Evolutionary conservation across 92 coral and sea anemone species (phyloP).

Genomic region (Virgularia gustaviana): DNA sequence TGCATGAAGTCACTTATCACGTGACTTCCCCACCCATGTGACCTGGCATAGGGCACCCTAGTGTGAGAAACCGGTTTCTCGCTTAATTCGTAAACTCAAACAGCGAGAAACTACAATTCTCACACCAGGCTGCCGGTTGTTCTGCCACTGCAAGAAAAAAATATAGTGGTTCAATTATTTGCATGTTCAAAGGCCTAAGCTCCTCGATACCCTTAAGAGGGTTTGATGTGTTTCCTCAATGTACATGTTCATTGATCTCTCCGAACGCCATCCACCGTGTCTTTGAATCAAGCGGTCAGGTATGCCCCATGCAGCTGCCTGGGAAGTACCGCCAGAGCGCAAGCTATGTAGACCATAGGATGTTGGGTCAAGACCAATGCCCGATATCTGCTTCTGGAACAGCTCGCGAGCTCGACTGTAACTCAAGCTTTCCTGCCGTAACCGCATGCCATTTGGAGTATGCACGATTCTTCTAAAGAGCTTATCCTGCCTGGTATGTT

Average conservation of each 20-base stretch:
- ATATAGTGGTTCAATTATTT: background rate
- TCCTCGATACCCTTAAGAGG: constrained; percentile 14
- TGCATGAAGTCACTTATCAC: too few relatives aligned
- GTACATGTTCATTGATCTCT: constrained; percentile 35
- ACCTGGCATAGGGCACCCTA: too few relatives aligned
- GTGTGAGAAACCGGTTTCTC: too few relatives aligned
- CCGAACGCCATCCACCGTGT: constrained; percentile 32
- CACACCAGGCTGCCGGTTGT: too few relatives aligned
- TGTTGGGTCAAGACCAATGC: constrained; percentile 16
- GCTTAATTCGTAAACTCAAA: too few relatives aligned
- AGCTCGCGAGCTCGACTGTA: constrained; percentile 25
- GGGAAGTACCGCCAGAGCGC: constrained; percentile 20
- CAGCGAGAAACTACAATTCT: too few relatives aligned
- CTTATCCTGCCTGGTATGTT: background rate
- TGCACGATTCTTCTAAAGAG: constrained; percentile 4
- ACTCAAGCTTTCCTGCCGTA: background rate
- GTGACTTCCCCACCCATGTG: too few relatives aligned
- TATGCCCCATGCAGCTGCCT: constrained; percentile 35
- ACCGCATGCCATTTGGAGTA: background rate
- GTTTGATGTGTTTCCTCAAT: constrained; percentile 30
- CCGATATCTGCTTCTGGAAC: background rate
- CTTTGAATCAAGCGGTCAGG: constrained; percentile 18
- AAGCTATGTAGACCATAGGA: constrained; percentile 19
- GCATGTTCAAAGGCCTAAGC: background rate
- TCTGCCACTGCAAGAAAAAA: too few relatives aligned